Conservation (phyloP, 2,888 invertebrate species). For the Abscondita cerata region DNA sequence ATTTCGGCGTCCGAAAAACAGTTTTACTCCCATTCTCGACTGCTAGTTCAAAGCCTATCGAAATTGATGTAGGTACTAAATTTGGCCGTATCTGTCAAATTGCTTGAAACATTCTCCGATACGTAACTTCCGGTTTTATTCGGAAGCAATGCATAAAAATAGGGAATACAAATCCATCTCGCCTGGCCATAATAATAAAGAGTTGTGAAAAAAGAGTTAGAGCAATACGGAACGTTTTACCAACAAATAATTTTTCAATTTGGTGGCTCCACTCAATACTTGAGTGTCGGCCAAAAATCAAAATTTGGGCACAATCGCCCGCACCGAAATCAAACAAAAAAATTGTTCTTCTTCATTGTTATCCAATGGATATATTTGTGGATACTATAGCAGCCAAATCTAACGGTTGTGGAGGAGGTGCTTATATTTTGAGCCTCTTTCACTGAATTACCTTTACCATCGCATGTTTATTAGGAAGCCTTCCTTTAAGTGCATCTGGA, state of each 20-base stretch:
- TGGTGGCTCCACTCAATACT: slow-evolving; percentile 6
- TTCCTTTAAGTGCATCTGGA: slow-evolving; percentile 3
- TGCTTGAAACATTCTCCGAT: slow-evolving; percentile 6
- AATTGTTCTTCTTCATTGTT: slow-evolving; percentile 7
- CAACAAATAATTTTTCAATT: slow-evolving; percentile 6
- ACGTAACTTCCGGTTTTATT: slow-evolving; percentile 3
- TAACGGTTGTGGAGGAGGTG: slow-evolving; percentile 4
- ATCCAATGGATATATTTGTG: slow-evolving; percentile 7
- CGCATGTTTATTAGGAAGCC: slow-evolving; percentile 7
- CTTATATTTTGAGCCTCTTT: not conserved
- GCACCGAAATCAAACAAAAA: slow-evolving; percentile 1
- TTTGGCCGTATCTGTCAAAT: no score
- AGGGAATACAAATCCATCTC: slow-evolving; percentile 5
- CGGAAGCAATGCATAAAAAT: slow-evolving; percentile 11
- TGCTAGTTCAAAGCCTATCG: slow-evolving; percentile 10
- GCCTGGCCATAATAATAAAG: slow-evolving; percentile 1
- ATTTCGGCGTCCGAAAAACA: slow-evolving; percentile 8
- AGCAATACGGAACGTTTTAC: no score
- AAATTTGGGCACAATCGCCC: not conserved
- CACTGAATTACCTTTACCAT: slow-evolving; percentile 3
- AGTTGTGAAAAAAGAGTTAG: slow-evolving; percentile 4
- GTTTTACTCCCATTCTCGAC: not conserved
- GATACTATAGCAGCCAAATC: slow-evolving; percentile 5
- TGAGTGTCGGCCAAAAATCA: slow-evolving; percentile 5
- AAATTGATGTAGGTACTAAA: slow-evolving; percentile 8